Percentiles rank a stretch among this genome's conserved stretches.
Evolutionary conservation across 2,888 invertebrate genomes (phyloP).

Genomic region (Andrena minutula): DNA sequence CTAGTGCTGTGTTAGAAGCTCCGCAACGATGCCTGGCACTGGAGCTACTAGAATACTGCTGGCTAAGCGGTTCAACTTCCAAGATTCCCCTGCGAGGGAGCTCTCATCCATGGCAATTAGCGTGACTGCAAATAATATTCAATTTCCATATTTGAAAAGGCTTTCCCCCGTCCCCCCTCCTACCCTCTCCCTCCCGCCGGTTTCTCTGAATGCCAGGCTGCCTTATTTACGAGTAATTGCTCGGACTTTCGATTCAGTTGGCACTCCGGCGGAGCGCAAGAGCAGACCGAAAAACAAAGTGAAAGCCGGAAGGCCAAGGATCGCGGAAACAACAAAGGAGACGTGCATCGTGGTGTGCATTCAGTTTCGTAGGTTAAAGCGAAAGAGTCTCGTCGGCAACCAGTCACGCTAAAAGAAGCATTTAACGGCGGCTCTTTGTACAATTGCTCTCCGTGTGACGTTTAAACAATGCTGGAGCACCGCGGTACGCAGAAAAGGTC

Average conservation of each 20-base stretch:
- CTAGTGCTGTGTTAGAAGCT: neutral
- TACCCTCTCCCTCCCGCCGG: neutral
- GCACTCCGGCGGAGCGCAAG: neutral
- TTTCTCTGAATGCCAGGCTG: neutral
- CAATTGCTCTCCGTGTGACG: conserved; percentile 60
- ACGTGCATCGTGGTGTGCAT: neutral
- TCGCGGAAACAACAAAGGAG: conserved; percentile 32
- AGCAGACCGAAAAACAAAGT: conserved; percentile 19
- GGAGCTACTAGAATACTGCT: neutral
- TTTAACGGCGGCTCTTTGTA: conserved; percentile 56
- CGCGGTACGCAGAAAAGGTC: conserved; percentile 28
- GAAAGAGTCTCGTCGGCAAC: conserved; percentile 36
- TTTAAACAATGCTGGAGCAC: conserved; percentile 57
- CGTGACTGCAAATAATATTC: neutral
- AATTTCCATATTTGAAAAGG: neutral
- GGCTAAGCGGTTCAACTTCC: neutral
- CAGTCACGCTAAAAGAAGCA: conserved; percentile 72
- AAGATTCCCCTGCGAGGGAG: conserved; percentile 1
- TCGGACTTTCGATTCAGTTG: neutral
- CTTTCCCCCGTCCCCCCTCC: neutral
- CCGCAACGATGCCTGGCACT: conserved; percentile 3
- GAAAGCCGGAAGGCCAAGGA: neutral
- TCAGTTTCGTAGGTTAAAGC: neutral
- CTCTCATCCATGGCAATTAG: neutral
- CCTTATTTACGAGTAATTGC: neutral